These are phyloP conservation scores for Clarias gariepinus DNA, from an alignment of 2,113 vertebrate species.

Conservation along the genomic window DNA sequence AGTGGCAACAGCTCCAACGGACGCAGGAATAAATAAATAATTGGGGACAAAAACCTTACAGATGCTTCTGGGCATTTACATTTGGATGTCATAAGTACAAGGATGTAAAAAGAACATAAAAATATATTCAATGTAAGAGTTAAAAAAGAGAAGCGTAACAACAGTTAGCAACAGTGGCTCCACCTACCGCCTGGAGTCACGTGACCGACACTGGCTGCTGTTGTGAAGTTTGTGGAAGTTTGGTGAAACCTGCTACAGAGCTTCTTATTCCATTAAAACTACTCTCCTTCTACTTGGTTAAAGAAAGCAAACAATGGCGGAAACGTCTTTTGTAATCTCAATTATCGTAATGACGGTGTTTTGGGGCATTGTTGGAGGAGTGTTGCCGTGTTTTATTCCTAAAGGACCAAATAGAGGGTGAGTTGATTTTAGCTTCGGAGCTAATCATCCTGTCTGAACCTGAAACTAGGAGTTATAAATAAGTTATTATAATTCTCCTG, in stretches of 20 bases:
- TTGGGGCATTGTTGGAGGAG: constrained; percentile 84
- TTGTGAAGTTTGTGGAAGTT: constrained; percentile 21
- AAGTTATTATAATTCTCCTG: background rate
- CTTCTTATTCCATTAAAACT: background rate
- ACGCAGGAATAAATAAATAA: background rate
- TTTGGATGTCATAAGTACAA: background rate
- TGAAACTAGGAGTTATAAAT: background rate
- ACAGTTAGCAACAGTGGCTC: background rate
- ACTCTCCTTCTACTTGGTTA: background rate
- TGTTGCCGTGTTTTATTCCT: constrained; percentile 88
- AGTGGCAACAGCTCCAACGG: background rate
- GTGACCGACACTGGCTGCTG: background rate
- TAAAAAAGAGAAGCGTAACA: background rate
- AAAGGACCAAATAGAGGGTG: constrained; percentile 94
- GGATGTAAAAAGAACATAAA: background rate
- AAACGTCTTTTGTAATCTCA: constrained; percentile 76
- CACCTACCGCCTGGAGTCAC: background rate
- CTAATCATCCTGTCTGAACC: background rate
- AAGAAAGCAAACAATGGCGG: constrained; percentile 69
- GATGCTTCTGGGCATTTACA: background rate
- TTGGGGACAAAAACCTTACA: background rate
- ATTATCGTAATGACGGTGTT: constrained; percentile 89
- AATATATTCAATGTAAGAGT: background rate
- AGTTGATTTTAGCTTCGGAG: constrained; percentile 68
- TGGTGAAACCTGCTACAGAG: background rate